Evolutionary conservation across 2,113 vertebrate genomes (phyloP).

Genomic region (Labeo rohita): DNA sequence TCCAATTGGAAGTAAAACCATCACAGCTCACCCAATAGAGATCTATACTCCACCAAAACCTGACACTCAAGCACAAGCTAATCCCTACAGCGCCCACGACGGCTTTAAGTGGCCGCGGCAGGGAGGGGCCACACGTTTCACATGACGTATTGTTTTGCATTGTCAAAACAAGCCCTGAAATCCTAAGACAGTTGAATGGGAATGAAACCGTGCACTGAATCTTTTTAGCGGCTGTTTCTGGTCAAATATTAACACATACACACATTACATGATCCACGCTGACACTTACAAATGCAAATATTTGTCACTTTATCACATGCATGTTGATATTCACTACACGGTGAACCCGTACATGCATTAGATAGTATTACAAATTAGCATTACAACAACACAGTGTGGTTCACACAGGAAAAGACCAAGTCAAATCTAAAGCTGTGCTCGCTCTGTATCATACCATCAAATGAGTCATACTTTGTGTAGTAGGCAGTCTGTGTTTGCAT

Average conservation of each 20-base stretch:
- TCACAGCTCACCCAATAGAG: conserved; percentile 58
- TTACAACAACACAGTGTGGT: not conserved
- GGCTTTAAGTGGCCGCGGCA: not conserved
- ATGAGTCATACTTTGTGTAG: not conserved
- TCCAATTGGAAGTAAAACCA: conserved; percentile 30
- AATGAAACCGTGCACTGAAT: not conserved
- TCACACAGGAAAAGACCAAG: not conserved
- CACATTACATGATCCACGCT: not conserved
- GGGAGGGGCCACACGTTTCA: not conserved
- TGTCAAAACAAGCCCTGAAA: not conserved
- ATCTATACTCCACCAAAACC: not conserved
- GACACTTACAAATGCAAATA: not conserved
- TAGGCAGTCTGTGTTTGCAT: not conserved
- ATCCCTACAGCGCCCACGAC: not conserved
- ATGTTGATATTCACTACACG: not conserved
- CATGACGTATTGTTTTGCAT: not conserved
- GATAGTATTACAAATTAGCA: not conserved
- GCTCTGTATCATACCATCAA: not conserved
- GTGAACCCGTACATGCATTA: not conserved
- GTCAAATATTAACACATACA: not conserved
- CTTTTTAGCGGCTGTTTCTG: not conserved
- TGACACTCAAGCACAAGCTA: not conserved
- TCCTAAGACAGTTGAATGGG: not conserved
- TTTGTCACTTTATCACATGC: not conserved
- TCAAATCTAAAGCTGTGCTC: no score